Conservation (phyloP, 2,888 invertebrate species). For the Nysson spinosus region DNA sequence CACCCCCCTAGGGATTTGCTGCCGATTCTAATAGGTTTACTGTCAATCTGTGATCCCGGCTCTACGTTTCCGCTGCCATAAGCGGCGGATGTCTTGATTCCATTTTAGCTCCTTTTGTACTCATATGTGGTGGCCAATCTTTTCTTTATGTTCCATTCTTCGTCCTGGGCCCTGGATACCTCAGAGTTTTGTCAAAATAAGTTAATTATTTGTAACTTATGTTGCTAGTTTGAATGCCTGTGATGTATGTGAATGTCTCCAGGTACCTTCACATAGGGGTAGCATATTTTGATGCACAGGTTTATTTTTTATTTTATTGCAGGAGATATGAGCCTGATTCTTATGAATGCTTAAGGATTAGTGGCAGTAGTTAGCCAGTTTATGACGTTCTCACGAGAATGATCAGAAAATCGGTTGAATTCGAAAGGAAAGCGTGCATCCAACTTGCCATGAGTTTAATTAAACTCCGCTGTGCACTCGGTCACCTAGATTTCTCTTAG, state of each 20-base stretch:
- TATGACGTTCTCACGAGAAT: too few species aligned
- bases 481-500: conserved; percentile 22
- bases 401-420: too few species aligned
- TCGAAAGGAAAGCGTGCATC: too few species aligned
- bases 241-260: too few species aligned
- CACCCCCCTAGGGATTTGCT: conserved; percentile 13
- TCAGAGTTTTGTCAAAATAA: neutral
- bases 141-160: neutral
- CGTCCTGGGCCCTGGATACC: neutral
- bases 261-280: too few species aligned
- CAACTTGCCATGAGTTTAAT: conserved; percentile 62
- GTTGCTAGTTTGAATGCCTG: too few species aligned
- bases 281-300: too few species aligned
- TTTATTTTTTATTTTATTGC: too few species aligned
- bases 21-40: conserved; percentile 52
- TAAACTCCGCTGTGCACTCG: conserved; percentile 55
- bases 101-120: neutral
- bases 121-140: neutral
- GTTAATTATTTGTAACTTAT: too few species aligned
- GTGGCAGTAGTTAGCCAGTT: too few species aligned
- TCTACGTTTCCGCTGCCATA: conserved; percentile 15
- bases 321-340: too few species aligned
- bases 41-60: conserved; percentile 39
- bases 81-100: conserved; percentile 4
- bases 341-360: too few species aligned